phyloP scores from a whole-genome alignment of 2,797 vertebrate species.

The Psittacula derbiana region DNA sequence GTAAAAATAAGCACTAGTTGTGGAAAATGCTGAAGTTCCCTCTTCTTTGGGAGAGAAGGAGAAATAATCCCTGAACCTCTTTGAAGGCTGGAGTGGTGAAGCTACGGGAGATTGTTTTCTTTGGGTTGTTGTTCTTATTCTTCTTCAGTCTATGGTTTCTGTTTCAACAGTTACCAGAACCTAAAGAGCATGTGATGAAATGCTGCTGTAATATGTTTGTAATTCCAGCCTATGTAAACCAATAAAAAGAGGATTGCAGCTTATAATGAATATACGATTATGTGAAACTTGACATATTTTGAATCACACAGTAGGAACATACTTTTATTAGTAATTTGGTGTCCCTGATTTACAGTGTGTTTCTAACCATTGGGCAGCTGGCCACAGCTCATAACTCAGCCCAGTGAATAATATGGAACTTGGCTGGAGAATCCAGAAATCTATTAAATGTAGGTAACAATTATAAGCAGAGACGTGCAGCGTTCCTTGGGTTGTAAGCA shows the following conservation, averaged over 20 bases:
- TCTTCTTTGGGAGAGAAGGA: not conserved
- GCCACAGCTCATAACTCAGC: slow-evolving; percentile 64
- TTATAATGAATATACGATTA: slow-evolving; percentile 60
- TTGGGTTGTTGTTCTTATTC: slow-evolving; percentile 35
- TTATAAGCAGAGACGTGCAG: not conserved
- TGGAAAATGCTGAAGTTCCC: not conserved
- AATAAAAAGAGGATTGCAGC: slow-evolving; percentile 72
- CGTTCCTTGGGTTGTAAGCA: not conserved
- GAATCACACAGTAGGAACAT: slow-evolving; percentile 70
- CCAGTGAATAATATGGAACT: not conserved
- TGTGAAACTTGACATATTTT: slow-evolving; percentile 69
- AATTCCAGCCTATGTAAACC: slow-evolving; percentile 73
- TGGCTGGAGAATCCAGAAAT: slow-evolving; percentile 49
- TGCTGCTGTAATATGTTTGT: slow-evolving; percentile 48
- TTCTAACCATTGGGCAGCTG: slow-evolving; percentile 57
- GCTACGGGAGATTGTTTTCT: slow-evolving; percentile 37
- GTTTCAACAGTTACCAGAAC: slow-evolving; percentile 43
- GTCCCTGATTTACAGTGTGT: slow-evolving; percentile 74
- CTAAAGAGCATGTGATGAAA: slow-evolving; percentile 51
- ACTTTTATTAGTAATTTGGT: slow-evolving; percentile 72
- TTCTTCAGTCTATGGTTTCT: slow-evolving; percentile 29
- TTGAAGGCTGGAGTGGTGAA: not conserved
- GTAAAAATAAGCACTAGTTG: not conserved
- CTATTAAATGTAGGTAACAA: slow-evolving; percentile 30
- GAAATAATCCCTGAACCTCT: not conserved